Evolutionary conservation across 2,113 vertebrate genomes (phyloP), one percentile per base, ranked within the genome.

Genomic region (Epinephelus fuscoguttatus): DNA sequence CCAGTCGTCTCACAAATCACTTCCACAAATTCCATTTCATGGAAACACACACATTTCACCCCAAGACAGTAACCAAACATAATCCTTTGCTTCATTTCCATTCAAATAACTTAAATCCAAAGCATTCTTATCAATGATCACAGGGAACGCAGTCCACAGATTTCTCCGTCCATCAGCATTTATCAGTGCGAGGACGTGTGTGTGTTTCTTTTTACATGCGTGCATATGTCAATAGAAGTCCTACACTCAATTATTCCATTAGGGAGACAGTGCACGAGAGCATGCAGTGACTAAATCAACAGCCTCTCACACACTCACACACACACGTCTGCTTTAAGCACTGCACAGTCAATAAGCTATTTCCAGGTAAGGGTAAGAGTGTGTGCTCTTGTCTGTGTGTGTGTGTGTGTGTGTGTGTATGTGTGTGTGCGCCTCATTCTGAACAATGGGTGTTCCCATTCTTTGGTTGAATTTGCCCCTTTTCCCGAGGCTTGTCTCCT

Each of bases 61-160:
- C 90, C 73, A 63, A 89, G 87, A 86, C 82, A 66, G 81, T 79
- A 74, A 79, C 89, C 91, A 75, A 90, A 88, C 79, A 89, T 91
- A 94, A 94, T 95, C 90, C 78, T 78, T 77, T 37, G 88, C 78
- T 93, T 94, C 92, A 95, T 95, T 96, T 96, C 85, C 93, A 96
- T 95, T 92, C 88, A 91, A 95, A 95, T 94, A 90, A 91, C 81
- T 67, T 74, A 67, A 90, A 91, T 90, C 83, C 81, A 45, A 78
- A 27, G 75, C 73, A 60, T 60, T 78, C 90, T 94, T 93, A 94
- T 95, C 91, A 79, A 92, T 91, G 75, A 92, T 92, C 78, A 76
- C 80, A 89, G 81, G 52, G 63, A 81, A 92, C 70, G 23, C 67
- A 67, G 79, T 80, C 53, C 70, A 40, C 84, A 70, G 57, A 66